Evolutionary conservation across 2,888 invertebrate genomes (phyloP).

Genomic region (Tenthredo scrophulariae): DNA sequence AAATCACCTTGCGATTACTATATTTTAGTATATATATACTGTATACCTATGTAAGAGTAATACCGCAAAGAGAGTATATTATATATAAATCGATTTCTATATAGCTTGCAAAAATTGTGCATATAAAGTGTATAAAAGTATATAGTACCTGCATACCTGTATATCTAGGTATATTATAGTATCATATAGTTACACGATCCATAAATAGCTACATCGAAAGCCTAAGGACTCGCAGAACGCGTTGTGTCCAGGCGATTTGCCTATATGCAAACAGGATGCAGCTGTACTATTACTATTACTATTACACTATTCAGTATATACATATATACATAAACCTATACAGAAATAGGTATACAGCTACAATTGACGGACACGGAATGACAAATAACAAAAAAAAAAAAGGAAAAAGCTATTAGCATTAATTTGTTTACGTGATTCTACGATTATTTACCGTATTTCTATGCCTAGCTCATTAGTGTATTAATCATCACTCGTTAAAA

Average conservation of each 20-base stretch:
- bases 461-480: background rate
- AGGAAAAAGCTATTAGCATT: background rate
- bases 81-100: background rate
- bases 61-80: background rate
- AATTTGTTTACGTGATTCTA: conserved; percentile 12
- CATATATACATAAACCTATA: background rate
- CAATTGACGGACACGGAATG: background rate
- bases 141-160: background rate
- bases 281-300: background rate
- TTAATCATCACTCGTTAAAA: background rate
- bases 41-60: background rate
- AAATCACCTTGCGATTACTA: background rate
- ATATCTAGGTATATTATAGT: background rate
- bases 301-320: background rate
- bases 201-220: background rate
- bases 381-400: background rate
- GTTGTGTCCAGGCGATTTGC: background rate
- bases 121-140: background rate
- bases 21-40: no score
- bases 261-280: conserved; percentile 15
- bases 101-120: background rate
- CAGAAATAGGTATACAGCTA: background rate
- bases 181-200: background rate
- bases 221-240: conserved; percentile 7
- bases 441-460: background rate